Conservation (phyloP, 2,797 vertebrate genomes). For the Psittacula derbiana region DNA sequence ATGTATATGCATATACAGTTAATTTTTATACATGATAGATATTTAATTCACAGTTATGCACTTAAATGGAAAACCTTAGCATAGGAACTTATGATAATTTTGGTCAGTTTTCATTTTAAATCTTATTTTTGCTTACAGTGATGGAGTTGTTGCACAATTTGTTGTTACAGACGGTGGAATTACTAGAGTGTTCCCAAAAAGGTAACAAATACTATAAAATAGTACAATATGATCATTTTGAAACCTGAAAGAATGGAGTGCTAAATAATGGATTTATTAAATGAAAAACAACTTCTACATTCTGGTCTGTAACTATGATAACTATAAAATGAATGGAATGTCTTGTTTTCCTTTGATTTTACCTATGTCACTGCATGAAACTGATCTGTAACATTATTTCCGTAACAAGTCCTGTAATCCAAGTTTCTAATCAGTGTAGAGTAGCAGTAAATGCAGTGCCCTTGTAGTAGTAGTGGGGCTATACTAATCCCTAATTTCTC, state of each 20-base stretch:
- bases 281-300: neutral
- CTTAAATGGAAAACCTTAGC: neutral
- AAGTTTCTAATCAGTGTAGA: neutral
- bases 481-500: neutral
- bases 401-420: neutral
- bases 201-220: conserved; percentile 75
- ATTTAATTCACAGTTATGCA: neutral
- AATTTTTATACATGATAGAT: neutral
- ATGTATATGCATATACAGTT: neutral
- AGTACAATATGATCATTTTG: neutral
- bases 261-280: neutral
- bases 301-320: neutral
- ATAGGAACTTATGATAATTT: neutral
- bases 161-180: conserved; percentile 97
- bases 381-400: neutral
- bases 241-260: neutral
- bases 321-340: neutral
- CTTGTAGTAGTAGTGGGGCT: neutral
- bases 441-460: neutral
- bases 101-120: neutral
- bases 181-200: conserved; percentile 94
- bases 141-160: conserved; percentile 89
- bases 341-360: neutral
- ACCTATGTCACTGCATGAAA: neutral
- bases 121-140: conserved; percentile 77